phyloP scores from a whole-genome alignment of 2,797 vertebrate species.

The Anas georgica region DNA sequence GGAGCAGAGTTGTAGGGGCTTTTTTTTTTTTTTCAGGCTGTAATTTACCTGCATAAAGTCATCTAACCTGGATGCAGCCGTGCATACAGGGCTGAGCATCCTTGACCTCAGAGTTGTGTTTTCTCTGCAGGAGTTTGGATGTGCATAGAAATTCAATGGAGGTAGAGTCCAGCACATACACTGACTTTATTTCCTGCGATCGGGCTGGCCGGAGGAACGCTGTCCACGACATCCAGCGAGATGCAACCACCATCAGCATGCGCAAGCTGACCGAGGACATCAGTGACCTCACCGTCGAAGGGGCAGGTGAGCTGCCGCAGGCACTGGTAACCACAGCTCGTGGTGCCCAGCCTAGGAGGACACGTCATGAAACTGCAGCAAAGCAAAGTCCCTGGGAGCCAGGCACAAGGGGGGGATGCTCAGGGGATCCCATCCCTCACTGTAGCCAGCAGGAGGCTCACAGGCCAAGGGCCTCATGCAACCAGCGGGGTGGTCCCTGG shows the following conservation, averaged over 20 bases:
- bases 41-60: not conserved
- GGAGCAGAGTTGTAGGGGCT: not conserved
- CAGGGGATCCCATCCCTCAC: accelerated
- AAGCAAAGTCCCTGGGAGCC: not conserved
- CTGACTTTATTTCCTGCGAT: conserved; percentile 95
- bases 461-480: accelerated
- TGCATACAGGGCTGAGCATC: not conserved
- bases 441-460: not conserved
- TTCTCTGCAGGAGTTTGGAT: conserved; percentile 75
- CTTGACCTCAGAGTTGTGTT: conserved; percentile 3
- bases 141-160: conserved; percentile 91
- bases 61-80: not conserved
- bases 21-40: not conserved
- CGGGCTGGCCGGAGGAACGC: conserved; percentile 96
- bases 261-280: conserved; percentile 89
- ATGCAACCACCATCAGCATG: conserved; percentile 80
- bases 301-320: conserved; percentile 69
- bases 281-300: conserved; percentile 80
- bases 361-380: accelerated
- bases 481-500: accelerated
- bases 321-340: not conserved
- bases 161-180: conserved; percentile 93
- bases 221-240: conserved; percentile 89
- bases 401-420: not conserved
- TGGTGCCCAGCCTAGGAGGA: not conserved